Conservation (phyloP, 2,113 vertebrate genomes). For the Merops nubicus region DNA sequence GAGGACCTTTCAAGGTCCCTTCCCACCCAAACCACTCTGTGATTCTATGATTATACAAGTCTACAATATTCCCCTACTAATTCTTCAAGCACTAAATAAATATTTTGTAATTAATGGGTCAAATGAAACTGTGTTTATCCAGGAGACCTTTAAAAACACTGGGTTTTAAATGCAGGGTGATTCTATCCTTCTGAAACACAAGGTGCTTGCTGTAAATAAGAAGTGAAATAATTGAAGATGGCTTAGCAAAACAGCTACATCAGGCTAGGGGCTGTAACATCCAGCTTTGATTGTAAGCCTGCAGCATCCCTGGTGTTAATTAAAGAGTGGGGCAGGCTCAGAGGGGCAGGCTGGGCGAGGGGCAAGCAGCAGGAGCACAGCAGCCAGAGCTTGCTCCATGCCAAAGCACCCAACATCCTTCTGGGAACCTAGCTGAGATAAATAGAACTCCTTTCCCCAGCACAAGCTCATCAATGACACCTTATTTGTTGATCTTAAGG, state of each 20-base stretch:
- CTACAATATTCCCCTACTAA: background rate
- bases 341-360: background rate
- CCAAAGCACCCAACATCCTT: background rate
- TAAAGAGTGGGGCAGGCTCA: background rate
- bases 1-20: background rate
- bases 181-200: background rate
- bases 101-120: background rate
- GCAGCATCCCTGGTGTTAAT: background rate
- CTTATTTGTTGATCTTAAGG: constrained; percentile 57
- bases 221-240: background rate
- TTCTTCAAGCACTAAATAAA: background rate
- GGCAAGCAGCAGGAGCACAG: background rate
- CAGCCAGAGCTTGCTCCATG: background rate
- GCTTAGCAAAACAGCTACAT: background rate
- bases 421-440: background rate
- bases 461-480: constrained; percentile 21
- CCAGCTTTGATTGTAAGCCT: background rate
- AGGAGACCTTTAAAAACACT: background rate
- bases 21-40: background rate
- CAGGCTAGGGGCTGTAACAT: background rate
- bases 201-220: background rate
- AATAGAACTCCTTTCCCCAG: constrained; percentile 35
- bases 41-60: too few relatives aligned
- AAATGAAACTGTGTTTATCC: background rate
- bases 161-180: accelerated